phyloP scores from a whole-genome alignment of 1,140 invertebrate genomes.

The Psix sp. region DNA sequence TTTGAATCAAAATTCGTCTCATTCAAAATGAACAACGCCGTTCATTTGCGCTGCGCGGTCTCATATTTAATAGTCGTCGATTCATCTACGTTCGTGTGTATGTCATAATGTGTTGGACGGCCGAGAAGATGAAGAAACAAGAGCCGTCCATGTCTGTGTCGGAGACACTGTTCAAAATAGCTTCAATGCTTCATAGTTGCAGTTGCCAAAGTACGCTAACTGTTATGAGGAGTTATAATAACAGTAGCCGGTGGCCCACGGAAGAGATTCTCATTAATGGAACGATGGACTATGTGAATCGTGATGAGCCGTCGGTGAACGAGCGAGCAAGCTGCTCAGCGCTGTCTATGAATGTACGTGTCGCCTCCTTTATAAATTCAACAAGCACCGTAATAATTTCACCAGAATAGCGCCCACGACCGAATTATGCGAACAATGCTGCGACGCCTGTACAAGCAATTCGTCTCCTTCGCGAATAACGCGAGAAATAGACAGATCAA shows the following conservation, averaged over 20 bases:
- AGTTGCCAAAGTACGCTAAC: slow-evolving; percentile 65
- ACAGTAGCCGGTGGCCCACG: slow-evolving; percentile 65
- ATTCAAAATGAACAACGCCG: slow-evolving; percentile 44
- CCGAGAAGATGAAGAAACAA: slow-evolving; percentile 44
- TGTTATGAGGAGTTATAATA: slow-evolving; percentile 76
- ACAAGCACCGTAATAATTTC: slow-evolving; percentile 56
- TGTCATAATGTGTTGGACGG: slow-evolving; percentile 31
- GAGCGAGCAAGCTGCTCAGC: slow-evolving; percentile 40
- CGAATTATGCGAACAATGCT: slow-evolving; percentile 61
- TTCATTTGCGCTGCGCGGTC: slow-evolving; percentile 32
- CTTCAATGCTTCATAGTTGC: slow-evolving; percentile 68
- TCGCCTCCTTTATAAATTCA: slow-evolving; percentile 39
- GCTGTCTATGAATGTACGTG: slow-evolving; percentile 67
- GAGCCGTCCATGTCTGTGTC: slow-evolving; percentile 61
- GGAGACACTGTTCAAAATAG: slow-evolving; percentile 70
- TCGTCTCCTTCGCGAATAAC: slow-evolving; percentile 56
- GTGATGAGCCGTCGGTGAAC: slow-evolving; percentile 68
- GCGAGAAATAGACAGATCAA: slow-evolving; percentile 55
- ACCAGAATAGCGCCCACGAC: slow-evolving; percentile 64
- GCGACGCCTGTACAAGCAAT: slow-evolving; percentile 48
- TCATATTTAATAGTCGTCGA: slow-evolving; percentile 53
- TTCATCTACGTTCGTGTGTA: slow-evolving; percentile 34
- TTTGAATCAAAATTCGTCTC: slow-evolving; percentile 48
- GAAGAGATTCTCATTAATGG: slow-evolving; percentile 72
- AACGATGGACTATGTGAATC: slow-evolving; percentile 74